Evolutionary conservation across 2,113 vertebrate species (phyloP), one percentile per base, ranked within the genome.

Genomic region (Halcyon malimbica): DNA sequence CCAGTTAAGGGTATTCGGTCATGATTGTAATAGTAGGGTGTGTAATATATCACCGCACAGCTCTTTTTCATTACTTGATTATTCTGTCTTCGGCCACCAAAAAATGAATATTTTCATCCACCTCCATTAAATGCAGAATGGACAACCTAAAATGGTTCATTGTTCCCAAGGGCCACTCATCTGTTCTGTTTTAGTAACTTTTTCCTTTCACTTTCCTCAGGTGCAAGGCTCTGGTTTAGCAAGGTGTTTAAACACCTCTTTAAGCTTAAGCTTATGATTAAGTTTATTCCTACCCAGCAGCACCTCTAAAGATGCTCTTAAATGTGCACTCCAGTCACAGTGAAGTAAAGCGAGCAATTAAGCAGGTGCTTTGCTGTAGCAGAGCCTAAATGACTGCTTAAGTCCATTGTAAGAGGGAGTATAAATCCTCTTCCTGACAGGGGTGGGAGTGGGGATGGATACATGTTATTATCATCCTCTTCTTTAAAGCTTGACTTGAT

Each of bases 341-440:
- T 44, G 54, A 94, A 93, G 87, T 44, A 83, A 89, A 89, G 31
- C 0, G 0, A 79, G 84, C 67, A 90, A 83, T 90, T 91, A 95
- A 93, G 96, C 87, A 93, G 91, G 90, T 94, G 82, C 28, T 87
- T 94, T 85, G 82, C 93, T 62, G 41, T 85, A 94, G 77, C 75
- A 73, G 70, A 89, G 64, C 67, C 92, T 97, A 88, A 96, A 96
- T 42, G 10, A 92, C 93, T 74, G 29, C 76, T 93, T 81, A 78
- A 94, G 59, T 70, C 64, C 86, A 92, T 91, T 94, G 75, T 89
- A 57, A 92, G 71, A 9, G 80, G 70, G 75, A 65, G 37, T 50
- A 93, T 94, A 95, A 93, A 96, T 96, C 84, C 59, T 95, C n/a
- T 31, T 91, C 50, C 51, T 96, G 96, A 83, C 82, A 93, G 79